phyloP scores from a whole-genome alignment of 2,888 invertebrate genomes.

The Acleris holmiana region DNA sequence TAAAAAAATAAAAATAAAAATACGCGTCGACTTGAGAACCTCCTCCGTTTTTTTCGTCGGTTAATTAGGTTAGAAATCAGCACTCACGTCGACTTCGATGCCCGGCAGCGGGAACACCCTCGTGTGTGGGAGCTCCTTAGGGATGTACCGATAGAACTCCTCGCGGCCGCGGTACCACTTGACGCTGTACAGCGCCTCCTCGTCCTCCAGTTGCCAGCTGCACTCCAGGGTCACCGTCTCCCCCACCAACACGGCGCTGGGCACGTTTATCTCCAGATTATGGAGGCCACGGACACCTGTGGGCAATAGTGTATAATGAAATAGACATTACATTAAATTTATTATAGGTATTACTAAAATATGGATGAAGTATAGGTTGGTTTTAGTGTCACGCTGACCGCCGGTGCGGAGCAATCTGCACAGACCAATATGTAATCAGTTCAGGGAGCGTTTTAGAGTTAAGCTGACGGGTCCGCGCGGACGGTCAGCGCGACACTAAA shows the following conservation, averaged over 20 bases:
- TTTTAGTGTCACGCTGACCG: too few species aligned
- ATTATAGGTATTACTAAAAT: too few species aligned
- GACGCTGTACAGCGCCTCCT: constrained; percentile 89
- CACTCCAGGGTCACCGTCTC: constrained; percentile 90
- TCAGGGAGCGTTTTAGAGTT: too few species aligned
- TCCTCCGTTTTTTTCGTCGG: too few species aligned
- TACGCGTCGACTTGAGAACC: too few species aligned
- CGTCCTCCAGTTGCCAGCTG: constrained; percentile 89
- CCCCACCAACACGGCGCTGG: constrained; percentile 88
- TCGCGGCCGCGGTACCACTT: constrained; percentile 92
- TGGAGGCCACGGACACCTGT: constrained; percentile 86
- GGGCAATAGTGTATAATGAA: constrained; percentile 21
- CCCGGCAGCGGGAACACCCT: constrained; percentile 89
- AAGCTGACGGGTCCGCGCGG: too few species aligned
- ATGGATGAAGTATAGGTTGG: too few species aligned
- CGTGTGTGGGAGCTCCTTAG: constrained; percentile 90
- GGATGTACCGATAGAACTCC: constrained; percentile 92
- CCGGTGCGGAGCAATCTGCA: too few species aligned
- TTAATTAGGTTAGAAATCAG: background rate
- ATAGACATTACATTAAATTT: too few species aligned
- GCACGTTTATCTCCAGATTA: constrained; percentile 89
- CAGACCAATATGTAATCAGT: too few species aligned
- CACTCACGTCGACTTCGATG: constrained; percentile 90
- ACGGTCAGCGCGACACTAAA: too few species aligned
- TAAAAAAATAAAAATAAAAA: too few species aligned